Evolutionary conservation across 2,797 vertebrate species (phyloP), one percentile per base, ranked within the genome.

Genomic region (Enteromius trimaculatus): DNA sequence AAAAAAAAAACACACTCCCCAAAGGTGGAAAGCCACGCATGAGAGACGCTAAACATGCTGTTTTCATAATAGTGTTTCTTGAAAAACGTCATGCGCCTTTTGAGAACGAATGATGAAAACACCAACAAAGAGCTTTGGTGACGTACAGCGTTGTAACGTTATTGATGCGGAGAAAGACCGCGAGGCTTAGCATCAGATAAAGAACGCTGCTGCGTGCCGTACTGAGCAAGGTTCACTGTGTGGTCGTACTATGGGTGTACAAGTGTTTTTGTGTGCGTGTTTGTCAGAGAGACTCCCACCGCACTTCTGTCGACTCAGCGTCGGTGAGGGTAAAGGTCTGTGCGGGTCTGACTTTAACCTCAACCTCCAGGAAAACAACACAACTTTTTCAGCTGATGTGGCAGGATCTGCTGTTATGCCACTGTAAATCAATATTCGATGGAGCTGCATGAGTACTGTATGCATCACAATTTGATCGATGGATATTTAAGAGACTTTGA

Each of bases 261-360:
- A 53, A 62, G 53, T 17, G 60, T 53, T 44, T 49, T 2, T 19
- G n/a, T 66, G 26, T 21, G 37, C 5, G 49, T 60, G 71, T 29
- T 17, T 31, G 62, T 51, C 34, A 44, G 64, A 44, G 53, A 79
- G n/a, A 79, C 16, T 39, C 29, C 53, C 66, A 72, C 60, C 64
- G 77, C 42, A 42, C 26, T 7, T 85, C 84, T 89, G 87, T 81
- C 82, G 42, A 71, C 62, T 77, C 92, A 89, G 88, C 84, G 81
- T 55, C 23, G 79, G 84, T 91, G 84, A 75, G 83, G 85, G 81
- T 81, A 89, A 88, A 87, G 89, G 89, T 84, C 85, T 82, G 86
- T 82, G 77, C 81, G 82, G 86, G 76, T 72, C 87, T 78, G 85
- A 83, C 90, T 66, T 89, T 71, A 74, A 83, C 69, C 75, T 81